Percentiles rank a stretch among this genome's conserved stretches.
phyloP scores from a whole-genome alignment of 2,797 vertebrate species.

The Phaenicophaeus curvirostris region DNA sequence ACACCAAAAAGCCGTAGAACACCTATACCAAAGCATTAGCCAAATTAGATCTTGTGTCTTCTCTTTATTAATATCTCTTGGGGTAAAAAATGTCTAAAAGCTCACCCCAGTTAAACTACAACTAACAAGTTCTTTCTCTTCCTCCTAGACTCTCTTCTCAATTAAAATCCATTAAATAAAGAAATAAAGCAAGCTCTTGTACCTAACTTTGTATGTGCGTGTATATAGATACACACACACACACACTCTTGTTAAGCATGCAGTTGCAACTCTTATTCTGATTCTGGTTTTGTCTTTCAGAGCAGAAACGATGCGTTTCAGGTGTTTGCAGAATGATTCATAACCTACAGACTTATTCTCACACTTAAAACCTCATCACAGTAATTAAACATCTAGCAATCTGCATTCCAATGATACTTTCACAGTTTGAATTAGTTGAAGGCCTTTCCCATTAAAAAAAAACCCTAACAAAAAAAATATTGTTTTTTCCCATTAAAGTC shows the following conservation, averaged over 20 bases:
- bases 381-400: not conserved
- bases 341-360: not conserved
- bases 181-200: not conserved
- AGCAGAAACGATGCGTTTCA: not conserved
- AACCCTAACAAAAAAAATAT: not conserved
- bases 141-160: not conserved
- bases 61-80: not conserved
- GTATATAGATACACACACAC: not conserved
- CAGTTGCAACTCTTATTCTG: not conserved
- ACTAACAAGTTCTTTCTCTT: not conserved
- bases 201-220: not conserved
- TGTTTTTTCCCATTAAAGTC: not conserved
- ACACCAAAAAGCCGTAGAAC: not conserved
- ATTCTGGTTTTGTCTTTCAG: not conserved
- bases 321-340: not conserved
- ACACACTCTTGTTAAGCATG: not conserved
- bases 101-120: not conserved
- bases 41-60: not conserved
- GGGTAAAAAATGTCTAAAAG: accelerated
- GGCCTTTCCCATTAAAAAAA: not conserved
- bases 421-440: not conserved
- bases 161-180: not conserved
- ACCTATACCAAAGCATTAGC: not conserved
- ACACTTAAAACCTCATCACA: not conserved
- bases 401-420: not conserved